phyloP scores from a whole-genome alignment of 1,140 invertebrate genomes.

The Planococcus citri region DNA sequence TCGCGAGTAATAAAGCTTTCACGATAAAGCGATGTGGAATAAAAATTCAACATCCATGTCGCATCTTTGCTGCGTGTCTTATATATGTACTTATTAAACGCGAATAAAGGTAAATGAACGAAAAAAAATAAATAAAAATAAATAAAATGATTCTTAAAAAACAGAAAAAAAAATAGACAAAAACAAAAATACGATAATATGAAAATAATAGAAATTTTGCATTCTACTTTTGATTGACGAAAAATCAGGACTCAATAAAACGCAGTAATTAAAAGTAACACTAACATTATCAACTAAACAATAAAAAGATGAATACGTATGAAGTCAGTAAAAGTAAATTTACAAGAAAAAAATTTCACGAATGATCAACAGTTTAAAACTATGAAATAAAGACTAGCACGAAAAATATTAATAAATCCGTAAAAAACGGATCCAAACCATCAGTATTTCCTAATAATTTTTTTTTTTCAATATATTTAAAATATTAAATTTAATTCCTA shows the following conservation, averaged over 20 bases:
- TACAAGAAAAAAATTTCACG: slow-evolving; percentile 3
- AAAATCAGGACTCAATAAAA: neutral
- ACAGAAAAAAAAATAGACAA: neutral
- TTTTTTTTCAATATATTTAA: neutral
- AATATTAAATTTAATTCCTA: neutral
- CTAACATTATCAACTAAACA: neutral
- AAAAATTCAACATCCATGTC: neutral
- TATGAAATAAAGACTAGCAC: slow-evolving; percentile 7
- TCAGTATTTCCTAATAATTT: neutral
- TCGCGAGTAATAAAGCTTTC: neutral
- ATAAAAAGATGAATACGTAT: slow-evolving; percentile 8
- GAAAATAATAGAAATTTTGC: neutral
- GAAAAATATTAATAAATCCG: neutral
- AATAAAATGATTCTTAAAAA: neutral
- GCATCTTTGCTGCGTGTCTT: neutral
- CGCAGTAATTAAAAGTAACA: neutral
- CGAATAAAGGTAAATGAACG: neutral
- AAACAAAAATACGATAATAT: neutral
- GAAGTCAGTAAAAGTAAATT: neutral
- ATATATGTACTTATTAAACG: neutral
- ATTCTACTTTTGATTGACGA: slow-evolving; percentile 3
- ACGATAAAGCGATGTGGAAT: neutral
- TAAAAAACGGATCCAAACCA: neutral
- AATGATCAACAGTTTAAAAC: slow-evolving; percentile 7
- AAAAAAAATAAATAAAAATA: neutral